Base-by-base conservation (phyloP, 2,113 vertebrate species). In the Entomyzon cyanotis region DNA sequence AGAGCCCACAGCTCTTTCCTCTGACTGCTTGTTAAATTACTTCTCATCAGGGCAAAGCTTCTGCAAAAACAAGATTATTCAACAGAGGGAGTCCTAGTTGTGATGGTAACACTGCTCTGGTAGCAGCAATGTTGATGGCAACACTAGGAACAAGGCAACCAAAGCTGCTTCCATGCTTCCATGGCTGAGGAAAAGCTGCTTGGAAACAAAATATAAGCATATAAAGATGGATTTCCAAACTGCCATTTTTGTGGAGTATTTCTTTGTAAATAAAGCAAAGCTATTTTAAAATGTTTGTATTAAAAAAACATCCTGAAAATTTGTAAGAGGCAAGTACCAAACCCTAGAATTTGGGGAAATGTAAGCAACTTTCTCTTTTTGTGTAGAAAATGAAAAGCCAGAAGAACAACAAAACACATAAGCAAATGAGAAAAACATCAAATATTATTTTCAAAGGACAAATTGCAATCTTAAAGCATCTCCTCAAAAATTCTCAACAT, bases 401-500 rank as follows among this genome's bases (percentile, higher is more conserved):
- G 11, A 5, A 82, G 33, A 84, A 90, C 11, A 69, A 77, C 24
- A 80, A 65, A 76, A 58, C 19, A 65, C 3, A 3, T 47, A 93
- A 58, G 58, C 64, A 95, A 84, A 84, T 23, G 74, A 83, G 62
- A 46, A 94, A 79, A 89, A 23, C 30, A 84, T 22, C 5, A 65
- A 64, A 71, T 67, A 52, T 44, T 95, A 53, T 87, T 89, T 91
- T 78, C 69, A 93, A 62, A 64, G 58, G 41, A 80, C 39, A 94
- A 94, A 71, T 3, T 85, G 60, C 31, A 67, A 82, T 93, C 87
- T 92, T 95, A 77, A 76, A 91, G 65, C 64, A 94, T 68, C 65
- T 91, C 35, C 58, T 87, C 71, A 71, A 93, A 95, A 97, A 85
- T 93, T 95, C 84, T 94, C 95, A 83, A 94, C 82, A 97, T 94